phyloP scores from a whole-genome alignment of 2,888 invertebrate genomes.

The Erebia epiphron region DNA sequence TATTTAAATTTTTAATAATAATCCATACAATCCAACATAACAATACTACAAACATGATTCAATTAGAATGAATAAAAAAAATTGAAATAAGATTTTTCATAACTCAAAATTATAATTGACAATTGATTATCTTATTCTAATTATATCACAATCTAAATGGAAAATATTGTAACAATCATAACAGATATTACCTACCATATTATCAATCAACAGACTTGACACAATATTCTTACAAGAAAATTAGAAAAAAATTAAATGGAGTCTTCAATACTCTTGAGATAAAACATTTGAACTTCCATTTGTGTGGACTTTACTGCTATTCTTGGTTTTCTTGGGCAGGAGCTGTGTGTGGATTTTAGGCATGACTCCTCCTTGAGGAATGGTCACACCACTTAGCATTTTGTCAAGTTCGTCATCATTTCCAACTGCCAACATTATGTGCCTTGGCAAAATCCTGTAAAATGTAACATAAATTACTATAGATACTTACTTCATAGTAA shows the following conservation, averaged over 20 bases:
- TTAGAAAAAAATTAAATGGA: background rate
- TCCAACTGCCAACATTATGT: slow-evolving; percentile 90
- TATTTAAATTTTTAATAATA: too few relatives aligned
- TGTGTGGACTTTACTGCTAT: background rate
- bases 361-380: slow-evolving; percentile 92
- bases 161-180: too few relatives aligned
- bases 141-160: too few relatives aligned
- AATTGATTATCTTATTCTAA: too few relatives aligned
- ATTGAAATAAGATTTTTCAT: too few relatives aligned
- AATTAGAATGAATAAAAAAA: too few relatives aligned
- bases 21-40: too few relatives aligned
- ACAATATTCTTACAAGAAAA: background rate
- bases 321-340: slow-evolving; percentile 86
- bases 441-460: slow-evolving; percentile 87
- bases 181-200: background rate
- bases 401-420: slow-evolving; percentile 93
- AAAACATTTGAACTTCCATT: slow-evolving; percentile 5
- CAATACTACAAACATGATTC: too few relatives aligned
- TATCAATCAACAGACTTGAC: background rate
- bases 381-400: slow-evolving; percentile 89
- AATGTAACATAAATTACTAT: slow-evolving; percentile 1
- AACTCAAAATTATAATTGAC: too few relatives aligned
- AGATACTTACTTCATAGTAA: background rate
- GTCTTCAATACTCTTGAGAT: slow-evolving; percentile 14
- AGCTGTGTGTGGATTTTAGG: slow-evolving; percentile 90